These are phyloP conservation scores for Eristalis tenax DNA, from an alignment of 2,888 invertebrate species.

Conservation along the genomic window DNA sequence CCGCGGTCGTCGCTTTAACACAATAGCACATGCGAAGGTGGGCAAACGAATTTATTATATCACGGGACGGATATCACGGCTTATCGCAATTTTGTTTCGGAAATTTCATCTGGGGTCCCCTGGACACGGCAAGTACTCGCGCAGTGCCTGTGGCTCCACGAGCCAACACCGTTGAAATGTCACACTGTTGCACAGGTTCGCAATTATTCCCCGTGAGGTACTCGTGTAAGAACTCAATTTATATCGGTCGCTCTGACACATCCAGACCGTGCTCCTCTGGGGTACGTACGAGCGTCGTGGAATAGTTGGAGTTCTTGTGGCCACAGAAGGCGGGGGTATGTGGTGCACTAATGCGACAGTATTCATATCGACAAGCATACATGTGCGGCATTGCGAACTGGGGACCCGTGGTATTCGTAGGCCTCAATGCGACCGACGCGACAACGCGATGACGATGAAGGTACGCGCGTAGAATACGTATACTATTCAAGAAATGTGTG, in stretches of 20 bases:
- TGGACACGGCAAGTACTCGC: not conserved
- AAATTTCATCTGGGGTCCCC: slow-evolving; percentile 9
- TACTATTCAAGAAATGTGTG: slow-evolving; percentile 18
- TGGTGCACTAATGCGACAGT: slow-evolving; percentile 18
- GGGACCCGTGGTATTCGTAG: not conserved
- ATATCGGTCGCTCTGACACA: slow-evolving; percentile 34
- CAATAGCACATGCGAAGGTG: slow-evolving; percentile 38
- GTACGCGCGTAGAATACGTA: not conserved
- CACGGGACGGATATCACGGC: slow-evolving; percentile 54
- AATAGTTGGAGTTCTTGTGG: slow-evolving; percentile 6
- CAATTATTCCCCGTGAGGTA: slow-evolving; percentile 30
- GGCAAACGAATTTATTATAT: slow-evolving; percentile 71
- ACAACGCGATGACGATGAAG: not conserved
- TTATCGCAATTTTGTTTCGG: slow-evolving; percentile 68
- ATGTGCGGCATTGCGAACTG: not conserved
- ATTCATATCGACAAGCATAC: slow-evolving; percentile 1
- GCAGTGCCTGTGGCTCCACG: not conserved
- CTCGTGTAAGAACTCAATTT: slow-evolving; percentile 47
- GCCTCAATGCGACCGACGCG: not conserved
- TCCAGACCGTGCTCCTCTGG: slow-evolving; percentile 21
- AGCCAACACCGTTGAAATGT: slow-evolving; percentile 14
- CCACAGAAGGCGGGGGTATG: not conserved
- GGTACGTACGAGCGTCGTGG: not conserved
- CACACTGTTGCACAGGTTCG: slow-evolving; percentile 4
- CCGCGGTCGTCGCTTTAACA: not conserved